These are phyloP conservation scores for Sesia bembeciformis DNA, from an alignment of 2,888 invertebrate species.

Conservation along the genomic window DNA sequence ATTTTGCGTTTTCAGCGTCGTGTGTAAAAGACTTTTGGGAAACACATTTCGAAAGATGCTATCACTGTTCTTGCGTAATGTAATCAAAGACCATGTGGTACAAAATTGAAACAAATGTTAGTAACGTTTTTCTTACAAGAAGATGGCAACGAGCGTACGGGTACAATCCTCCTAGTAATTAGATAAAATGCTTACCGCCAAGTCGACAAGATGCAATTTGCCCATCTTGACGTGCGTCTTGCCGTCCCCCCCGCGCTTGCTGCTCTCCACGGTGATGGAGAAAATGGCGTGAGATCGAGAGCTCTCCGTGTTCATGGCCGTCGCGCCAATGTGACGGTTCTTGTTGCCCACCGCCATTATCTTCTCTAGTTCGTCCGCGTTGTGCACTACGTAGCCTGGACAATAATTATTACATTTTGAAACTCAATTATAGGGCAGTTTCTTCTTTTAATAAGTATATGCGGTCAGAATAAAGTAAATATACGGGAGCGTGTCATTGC, in stretches of 20 bases:
- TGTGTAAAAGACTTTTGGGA: no score
- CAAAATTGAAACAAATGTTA: no score
- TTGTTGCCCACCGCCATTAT: constrained; percentile 98
- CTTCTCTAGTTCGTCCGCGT: constrained; percentile 94
- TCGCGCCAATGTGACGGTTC: constrained; percentile 85
- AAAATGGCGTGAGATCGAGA: constrained; percentile 99
- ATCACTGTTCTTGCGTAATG: no score
- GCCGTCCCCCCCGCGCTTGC: constrained; percentile 86
- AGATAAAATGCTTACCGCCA: constrained; percentile 80
- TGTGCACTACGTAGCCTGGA: constrained; percentile 96
- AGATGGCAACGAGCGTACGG: not conserved
- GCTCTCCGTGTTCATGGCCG: constrained; percentile 98
- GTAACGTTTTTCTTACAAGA: no score
- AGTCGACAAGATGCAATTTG: constrained; percentile 96
- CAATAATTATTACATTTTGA: not conserved
- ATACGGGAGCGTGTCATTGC: no score
- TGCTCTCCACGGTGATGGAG: constrained; percentile 97
- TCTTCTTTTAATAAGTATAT: no score
- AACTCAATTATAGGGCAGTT: no score
- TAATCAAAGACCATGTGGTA: no score
- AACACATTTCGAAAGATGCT: no score
- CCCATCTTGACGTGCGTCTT: constrained; percentile 95
- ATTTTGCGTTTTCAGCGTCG: no score
- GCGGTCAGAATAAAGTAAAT: no score
- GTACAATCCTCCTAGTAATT: not conserved